Evolutionary conservation across 1,140 invertebrate genomes (phyloP), one percentile per base, ranked within the genome.

Genomic region (Lycorma delicatula): DNA sequence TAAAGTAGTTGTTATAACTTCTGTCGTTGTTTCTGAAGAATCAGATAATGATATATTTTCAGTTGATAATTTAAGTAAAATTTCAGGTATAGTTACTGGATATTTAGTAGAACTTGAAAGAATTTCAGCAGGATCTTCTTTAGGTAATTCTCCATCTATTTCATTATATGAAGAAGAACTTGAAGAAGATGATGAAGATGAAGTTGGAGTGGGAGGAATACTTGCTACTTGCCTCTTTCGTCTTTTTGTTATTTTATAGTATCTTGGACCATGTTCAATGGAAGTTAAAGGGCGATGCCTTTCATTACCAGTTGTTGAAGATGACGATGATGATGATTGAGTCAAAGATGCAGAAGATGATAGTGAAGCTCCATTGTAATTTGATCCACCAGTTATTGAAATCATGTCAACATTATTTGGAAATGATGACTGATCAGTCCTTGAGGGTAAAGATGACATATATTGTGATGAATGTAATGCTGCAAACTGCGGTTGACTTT

Each of bases 261-360:
- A 70, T 46, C 77, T 71, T 3, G 76, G 77, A 0, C 77, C 76
- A 56, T 77, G 77, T 60, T 78, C 77, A 3, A 76, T 44, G 41
- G 41, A 38, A 38, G 20, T 38, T 22, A 28, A 34, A n/a, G 44
- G 34, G 26, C 27, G 47, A 12, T 26, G 25, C 31, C 29, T 58
- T 25, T 58, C 46, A 23, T 38, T 29, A 51, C 50, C 3, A 47
- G 46, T n/a, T n/a, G n/a, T n/a, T n/a, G n/a, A 23, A 63, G 12
- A 61, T 60, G 18, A 41, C 56, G 20, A 29, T 60, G 34, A 61
- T 51, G 46, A 51, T 59, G 47, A 52, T 60, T 50, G 46, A 56
- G 26, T 57, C 55, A 29, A 23, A 50, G 26, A 16, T n/a, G n/a
- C n/a, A n/a, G n/a, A n/a, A n/a, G n/a, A n/a, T n/a, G n/a, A 47